Conservation (phyloP, 1,140 invertebrate species). For the Cataglyphis hispanica region DNA sequence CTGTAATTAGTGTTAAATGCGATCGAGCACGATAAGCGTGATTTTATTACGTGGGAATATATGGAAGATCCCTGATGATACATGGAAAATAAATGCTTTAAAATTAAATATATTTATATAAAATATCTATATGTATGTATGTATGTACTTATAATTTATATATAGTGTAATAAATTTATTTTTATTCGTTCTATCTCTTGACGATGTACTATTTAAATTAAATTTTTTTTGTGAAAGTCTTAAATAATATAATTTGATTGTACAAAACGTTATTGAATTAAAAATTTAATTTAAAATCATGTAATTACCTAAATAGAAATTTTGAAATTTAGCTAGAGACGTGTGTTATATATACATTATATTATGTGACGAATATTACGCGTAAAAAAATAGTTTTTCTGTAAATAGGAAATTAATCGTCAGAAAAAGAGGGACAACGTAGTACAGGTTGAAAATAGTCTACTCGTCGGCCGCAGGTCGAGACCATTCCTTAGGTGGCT, state of each 20-base stretch:
- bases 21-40: constrained; percentile 45
- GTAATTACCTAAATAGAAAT: background rate
- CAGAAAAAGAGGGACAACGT: constrained; percentile 41
- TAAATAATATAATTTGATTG: constrained; percentile 15
- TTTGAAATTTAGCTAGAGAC: background rate
- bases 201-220: background rate
- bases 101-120: no score
- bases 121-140: no score
- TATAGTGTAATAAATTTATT: constrained; percentile 27
- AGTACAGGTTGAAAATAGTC: constrained; percentile 59
- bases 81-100: constrained; percentile 8
- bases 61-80: background rate
- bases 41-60: constrained; percentile 10
- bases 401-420: constrained; percentile 59
- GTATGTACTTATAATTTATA: constrained; percentile 13
- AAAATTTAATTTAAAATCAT: background rate
- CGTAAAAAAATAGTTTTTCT: background rate
- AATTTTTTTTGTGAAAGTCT: background rate
- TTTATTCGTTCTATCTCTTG: background rate
- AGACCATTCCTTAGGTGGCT: constrained; percentile 64
- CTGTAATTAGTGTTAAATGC: constrained; percentile 59
- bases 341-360: background rate
- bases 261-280: background rate
- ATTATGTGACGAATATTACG: background rate
- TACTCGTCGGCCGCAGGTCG: constrained; percentile 29